phyloP scores from a whole-genome alignment of 2,797 vertebrate species.

The Setipinna tenuifilis region DNA sequence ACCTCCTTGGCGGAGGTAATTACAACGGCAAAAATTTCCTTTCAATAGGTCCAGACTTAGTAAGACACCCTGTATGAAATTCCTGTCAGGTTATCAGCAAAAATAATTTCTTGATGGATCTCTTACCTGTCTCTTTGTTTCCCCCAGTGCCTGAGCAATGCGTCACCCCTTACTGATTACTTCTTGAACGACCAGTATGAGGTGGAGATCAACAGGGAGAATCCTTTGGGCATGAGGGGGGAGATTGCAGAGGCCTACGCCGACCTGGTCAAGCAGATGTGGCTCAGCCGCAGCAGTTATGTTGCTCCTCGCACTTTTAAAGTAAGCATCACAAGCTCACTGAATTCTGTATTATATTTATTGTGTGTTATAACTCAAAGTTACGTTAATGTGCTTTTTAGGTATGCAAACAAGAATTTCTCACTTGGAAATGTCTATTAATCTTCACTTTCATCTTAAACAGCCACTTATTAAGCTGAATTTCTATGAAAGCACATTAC shows the following conservation, averaged over 20 bases:
- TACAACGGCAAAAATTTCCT: no score
- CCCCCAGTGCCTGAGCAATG: constrained; percentile 92
- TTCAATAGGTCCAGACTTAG: no score
- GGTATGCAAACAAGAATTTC: no score
- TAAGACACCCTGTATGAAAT: no score
- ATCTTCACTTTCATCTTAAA: no score
- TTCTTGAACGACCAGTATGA: constrained; percentile 93
- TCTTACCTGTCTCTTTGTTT: constrained; percentile 27
- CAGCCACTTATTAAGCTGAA: no score
- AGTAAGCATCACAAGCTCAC: constrained; percentile 69
- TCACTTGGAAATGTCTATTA: no score
- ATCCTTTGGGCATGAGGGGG: constrained; percentile 95
- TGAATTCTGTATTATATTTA: not conserved
- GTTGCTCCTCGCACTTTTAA: constrained; percentile 95
- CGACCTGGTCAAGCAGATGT: constrained; percentile 96
- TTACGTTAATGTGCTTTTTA: no score
- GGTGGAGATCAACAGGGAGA: constrained; percentile 93
- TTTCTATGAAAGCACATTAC: no score
- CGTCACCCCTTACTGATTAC: constrained; percentile 90
- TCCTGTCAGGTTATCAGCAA: not conserved
- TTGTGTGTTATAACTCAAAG: no score
- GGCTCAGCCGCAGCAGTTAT: constrained; percentile 89
- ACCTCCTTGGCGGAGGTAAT: no score
- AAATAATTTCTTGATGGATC: constrained; percentile 18
- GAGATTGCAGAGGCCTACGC: constrained; percentile 97